Conservation (phyloP, 2,888 invertebrate species). For the Cryptocephalus primarius region DNA sequence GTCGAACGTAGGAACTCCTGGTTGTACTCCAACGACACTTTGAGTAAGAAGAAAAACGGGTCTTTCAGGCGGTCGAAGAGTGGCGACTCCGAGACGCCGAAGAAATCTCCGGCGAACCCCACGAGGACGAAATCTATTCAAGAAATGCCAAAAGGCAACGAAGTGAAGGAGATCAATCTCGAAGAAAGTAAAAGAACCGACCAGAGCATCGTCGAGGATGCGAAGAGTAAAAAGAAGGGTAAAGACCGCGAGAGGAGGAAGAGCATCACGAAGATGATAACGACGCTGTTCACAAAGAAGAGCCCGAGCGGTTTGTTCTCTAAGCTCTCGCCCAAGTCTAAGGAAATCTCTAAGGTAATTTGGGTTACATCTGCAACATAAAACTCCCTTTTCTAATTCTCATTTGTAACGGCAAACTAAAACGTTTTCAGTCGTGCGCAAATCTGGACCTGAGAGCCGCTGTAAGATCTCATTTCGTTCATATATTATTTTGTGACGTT, state of each 20-base stretch:
- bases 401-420: neutral
- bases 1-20: slow-evolving; percentile 26
- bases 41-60: slow-evolving; percentile 23
- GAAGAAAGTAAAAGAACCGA: slow-evolving; percentile 27
- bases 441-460: slow-evolving; percentile 38
- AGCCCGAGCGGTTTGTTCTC: slow-evolving; percentile 30
- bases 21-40: slow-evolving; percentile 30
- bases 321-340: slow-evolving; percentile 49
- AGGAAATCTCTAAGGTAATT: slow-evolving; percentile 51
- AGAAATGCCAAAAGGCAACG: slow-evolving; percentile 18
- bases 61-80: slow-evolving; percentile 29
- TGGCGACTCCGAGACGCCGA: slow-evolving; percentile 19
- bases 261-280: slow-evolving; percentile 75
- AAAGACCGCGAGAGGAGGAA: slow-evolving; percentile 64
- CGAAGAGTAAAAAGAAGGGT: slow-evolving; percentile 36
- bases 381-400: neutral
- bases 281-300: slow-evolving; percentile 72
- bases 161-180: slow-evolving; percentile 1
- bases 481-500: slow-evolving; percentile 10
- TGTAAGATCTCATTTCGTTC: slow-evolving; percentile 30
- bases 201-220: slow-evolving; percentile 31
- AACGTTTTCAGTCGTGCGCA: slow-evolving; percentile 48
- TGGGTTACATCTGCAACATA: slow-evolving; percentile 6
- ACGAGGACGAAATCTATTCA: slow-evolving; percentile 29
- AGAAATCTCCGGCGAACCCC: neutral